Evolutionary conservation across 2,113 vertebrate species (phyloP), one percentile per base, ranked within the genome.

Genomic region (Bujurquina vittata): DNA sequence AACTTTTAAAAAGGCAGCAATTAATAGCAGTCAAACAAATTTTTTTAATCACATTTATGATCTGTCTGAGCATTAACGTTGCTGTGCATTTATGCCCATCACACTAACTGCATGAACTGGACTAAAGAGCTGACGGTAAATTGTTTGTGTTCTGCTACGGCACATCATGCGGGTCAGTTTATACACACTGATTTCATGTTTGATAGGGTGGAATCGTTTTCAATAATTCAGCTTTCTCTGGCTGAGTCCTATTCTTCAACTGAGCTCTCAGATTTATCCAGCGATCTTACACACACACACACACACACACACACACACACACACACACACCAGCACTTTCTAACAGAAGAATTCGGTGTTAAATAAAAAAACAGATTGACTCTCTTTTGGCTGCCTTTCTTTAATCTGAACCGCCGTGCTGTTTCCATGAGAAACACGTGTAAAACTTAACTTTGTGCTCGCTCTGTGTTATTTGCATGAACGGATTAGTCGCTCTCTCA

Each of bases 281-380:
- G 43, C 14, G 12, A 43, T 14, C 10, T 33, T 6, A 5, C 31
- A 5, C 31, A 12, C 43, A 12, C 9, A 40, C 37, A 8, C 33
- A 35, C 37, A 40, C 40, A 40, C 29, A 31, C 29, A 31, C 29
- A 31, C 29, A 31, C 29, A 31, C 29, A 31, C 2, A 31, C 31
- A 33, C 31, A 33, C 31, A 33, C 31, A 33, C 43, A 12, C 4
- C 12, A 5, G 43, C 43, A 5, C 43, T 46, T 46, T 14, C 43
- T 14, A 46, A 46, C 43, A 46, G 12, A 46, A 15, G 46, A 6
- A 15, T 11, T 49, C 15, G 1, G 49, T 22, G 0, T 26, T 1
- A 0, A 43, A 26, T 65, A 1, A 10, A 22, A 22, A 65, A 43
- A 65, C 37, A 43, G 17, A 65, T 65, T 15, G 37, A 65, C 43